These are phyloP conservation scores for Rhinoderma darwinii DNA, from an alignment of 2,113 vertebrate species.

Conservation along the genomic window DNA sequence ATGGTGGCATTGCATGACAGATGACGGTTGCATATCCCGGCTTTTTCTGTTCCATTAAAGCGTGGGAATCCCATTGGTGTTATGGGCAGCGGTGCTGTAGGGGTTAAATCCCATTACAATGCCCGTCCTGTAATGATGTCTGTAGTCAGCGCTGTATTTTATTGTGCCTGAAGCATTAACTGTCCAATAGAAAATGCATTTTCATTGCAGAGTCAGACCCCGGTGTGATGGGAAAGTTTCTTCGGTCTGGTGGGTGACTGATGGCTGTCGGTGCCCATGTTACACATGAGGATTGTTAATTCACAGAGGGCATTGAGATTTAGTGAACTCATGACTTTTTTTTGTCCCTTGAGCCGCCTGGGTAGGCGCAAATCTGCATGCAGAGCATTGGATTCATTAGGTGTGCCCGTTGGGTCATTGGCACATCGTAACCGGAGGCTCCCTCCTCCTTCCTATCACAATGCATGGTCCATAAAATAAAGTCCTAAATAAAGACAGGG, in stretches of 20 bases:
- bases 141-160: too few relatives aligned
- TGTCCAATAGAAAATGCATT: slow-evolving; percentile 11
- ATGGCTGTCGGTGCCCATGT: slow-evolving; percentile 21
- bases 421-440: neutral
- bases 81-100: neutral
- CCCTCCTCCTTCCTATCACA: neutral
- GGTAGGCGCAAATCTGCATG: slow-evolving; percentile 18
- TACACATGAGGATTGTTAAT: neutral
- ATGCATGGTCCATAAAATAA: too few relatives aligned
- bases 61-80: neutral
- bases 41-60: too few relatives aligned
- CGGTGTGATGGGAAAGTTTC: slow-evolving; percentile 24
- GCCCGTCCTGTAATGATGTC: neutral
- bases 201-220: slow-evolving; percentile 27
- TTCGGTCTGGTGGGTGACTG: slow-evolving; percentile 48
- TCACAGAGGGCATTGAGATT: neutral
- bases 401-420: neutral
- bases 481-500: too few relatives aligned
- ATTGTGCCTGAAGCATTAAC: slow-evolving; percentile 17
- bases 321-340: slow-evolving; percentile 20
- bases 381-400: neutral
- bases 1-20: neutral
- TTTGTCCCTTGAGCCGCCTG: neutral
- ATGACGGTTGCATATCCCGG: neutral
- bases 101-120: slow-evolving; percentile 31